Evolutionary conservation across 1,140 invertebrate species (phyloP), one percentile per base, ranked within the genome.

Genomic region (Drosophila sulfurigaster): DNA sequence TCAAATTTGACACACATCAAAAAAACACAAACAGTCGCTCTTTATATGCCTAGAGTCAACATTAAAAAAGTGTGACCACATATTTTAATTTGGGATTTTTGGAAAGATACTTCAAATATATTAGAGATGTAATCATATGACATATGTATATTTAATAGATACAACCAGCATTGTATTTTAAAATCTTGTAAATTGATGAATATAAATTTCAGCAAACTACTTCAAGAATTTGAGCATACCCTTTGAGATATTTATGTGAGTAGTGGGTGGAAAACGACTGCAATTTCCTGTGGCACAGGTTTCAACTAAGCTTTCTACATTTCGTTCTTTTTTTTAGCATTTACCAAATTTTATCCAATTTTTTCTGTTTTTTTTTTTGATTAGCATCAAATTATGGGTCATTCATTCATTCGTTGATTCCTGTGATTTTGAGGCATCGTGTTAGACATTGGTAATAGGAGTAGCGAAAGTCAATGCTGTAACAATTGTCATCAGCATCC

Each of bases 231-330:
- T 48, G 1, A 28, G 13, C 15, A 65, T 45, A 46, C 13, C 38
- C 2, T 0, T 45, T 7, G 4, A 11, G n/a, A 4, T 11, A 6
- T 54, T 11, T 16, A 11, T 32, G 1, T 43, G 8, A 0, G n/a
- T 48, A 56, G 13, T 69, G 65, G 49, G 51, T 71, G 57, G 46
- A 16, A 45, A 69, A 52, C 65, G 62, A 73, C 49, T 69, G 82
- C 63, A 82, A 87, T 87, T 88, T 87, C 69, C 82, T 68, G 45
- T 62, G 30, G 60, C 56, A 43, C 65, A 75, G 65, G 60, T 69
- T 59, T 69, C 59, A 68, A 25, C 58, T 65, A 5, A 43, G 41
- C 58, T 46, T 43, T 28, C 48, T 66, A 66, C 59, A 63, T 46
- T 45, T 28, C 43, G 2, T 15, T 35, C 10, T 58, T 38, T n/a